Evolutionary conservation across 1,140 invertebrate genomes (phyloP), one percentile per base, ranked within the genome.

Genomic region (Aphaenogaster ashmeadi): DNA sequence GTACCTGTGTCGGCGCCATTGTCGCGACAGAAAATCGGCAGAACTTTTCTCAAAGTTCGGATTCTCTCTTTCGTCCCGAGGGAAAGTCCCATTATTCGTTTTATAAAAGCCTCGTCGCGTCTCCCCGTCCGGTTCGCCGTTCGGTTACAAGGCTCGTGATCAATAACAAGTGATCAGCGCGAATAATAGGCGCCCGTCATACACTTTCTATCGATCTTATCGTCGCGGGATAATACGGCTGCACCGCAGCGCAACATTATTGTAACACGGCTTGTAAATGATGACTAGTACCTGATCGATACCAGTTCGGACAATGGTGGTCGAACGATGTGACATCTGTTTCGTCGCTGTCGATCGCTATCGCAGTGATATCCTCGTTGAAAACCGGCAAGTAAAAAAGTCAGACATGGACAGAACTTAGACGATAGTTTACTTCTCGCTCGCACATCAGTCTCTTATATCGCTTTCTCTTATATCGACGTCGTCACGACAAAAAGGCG

Each of bases 121-220:
- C 41, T 41, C 64, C 13, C 54, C 54, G 56, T 38, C 67, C 27
- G 15, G n/a, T 8, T 52, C 74, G 44, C 41, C 86, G 75, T 80
- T 60, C 66, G 56, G 62, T 86, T 52, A 75, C 85, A 75, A 89
- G 88, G 54, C 52, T 36, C 47, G 74, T 21, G 81, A 50, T n/a
- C 67, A 15, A 56, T 75, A 77, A 78, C 74, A 79, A 87, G 79
- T 74, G 79, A 74, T 21, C 86, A 33, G 54, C 66, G 80, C 64
- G 52, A 71, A 72, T 83, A 69, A 69, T 47, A 72, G 27, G 18
- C 62, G 87, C 38, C 60, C 54, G 72, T 60, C 71, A 74, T 74
- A 58, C 67, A 79, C 87, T 88, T 88, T 89, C 74, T 72, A 89
- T 66, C 52, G 88, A 88, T 88, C 87, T 88, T 88, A 89, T 89